These are phyloP conservation scores for Phaonia tiefii DNA, from an alignment of 2,888 invertebrate genomes.

Conservation along the genomic window DNA sequence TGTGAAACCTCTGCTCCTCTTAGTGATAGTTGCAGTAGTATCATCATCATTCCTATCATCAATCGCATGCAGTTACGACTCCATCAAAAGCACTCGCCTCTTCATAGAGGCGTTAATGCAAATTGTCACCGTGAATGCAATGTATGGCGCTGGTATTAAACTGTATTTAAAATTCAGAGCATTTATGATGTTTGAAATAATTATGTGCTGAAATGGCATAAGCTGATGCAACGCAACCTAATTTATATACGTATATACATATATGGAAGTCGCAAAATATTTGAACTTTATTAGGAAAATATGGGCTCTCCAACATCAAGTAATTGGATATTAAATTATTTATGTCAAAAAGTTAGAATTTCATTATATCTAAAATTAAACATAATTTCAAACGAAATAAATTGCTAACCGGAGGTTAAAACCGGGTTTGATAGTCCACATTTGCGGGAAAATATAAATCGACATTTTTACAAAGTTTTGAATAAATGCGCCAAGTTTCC, in stretches of 20 bases:
- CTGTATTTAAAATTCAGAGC: conserved; percentile 6
- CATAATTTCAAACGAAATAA: no score
- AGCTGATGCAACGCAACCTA: not conserved
- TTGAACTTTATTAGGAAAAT: not conserved
- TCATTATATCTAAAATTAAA: not conserved
- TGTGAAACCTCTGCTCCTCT: no score
- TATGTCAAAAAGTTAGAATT: conserved; percentile 22
- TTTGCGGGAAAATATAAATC: no score
- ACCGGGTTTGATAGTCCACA: no score
- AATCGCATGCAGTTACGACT: not conserved
- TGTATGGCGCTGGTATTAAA: not conserved
- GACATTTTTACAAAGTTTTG: no score
- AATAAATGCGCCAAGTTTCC: no score
- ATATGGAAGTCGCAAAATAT: not conserved
- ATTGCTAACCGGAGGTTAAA: no score
- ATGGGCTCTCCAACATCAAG: not conserved
- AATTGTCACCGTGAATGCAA: not conserved
- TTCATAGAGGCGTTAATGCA: not conserved
- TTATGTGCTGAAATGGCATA: conserved; percentile 26
- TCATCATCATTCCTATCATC: not conserved
- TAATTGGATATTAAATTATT: conserved; percentile 29
- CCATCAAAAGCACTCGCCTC: not conserved
- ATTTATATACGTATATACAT: not conserved
- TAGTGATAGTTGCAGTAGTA: no score
- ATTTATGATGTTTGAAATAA: conserved; percentile 34